These are phyloP conservation scores for Pollenia angustigena DNA, from an alignment of 2,888 invertebrate species.

Conservation along the genomic window DNA sequence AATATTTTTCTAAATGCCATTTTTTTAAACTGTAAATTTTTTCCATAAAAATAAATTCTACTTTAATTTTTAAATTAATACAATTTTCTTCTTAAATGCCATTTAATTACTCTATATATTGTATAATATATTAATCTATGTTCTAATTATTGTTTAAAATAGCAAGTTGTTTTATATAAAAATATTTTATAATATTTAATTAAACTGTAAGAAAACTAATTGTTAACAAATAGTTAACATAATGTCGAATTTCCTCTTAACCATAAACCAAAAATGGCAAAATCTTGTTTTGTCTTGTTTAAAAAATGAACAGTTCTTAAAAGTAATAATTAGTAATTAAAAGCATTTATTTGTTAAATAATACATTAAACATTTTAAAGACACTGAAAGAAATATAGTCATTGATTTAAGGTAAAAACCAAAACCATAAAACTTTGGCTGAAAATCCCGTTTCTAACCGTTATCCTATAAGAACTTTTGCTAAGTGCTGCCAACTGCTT, in stretches of 20 bases:
- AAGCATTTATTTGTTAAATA: not conserved
- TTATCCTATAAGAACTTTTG: too few relatives aligned
- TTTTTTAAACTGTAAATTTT: too few relatives aligned
- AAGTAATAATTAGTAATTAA: not conserved
- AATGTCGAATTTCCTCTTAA: not conserved
- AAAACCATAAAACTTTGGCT: too few relatives aligned
- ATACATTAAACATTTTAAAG: not conserved
- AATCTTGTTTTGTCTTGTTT: not conserved
- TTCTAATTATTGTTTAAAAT: not conserved
- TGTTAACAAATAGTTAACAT: constrained; percentile 4
- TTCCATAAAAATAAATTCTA: too few relatives aligned
- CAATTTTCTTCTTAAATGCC: too few relatives aligned
- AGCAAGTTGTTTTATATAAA: not conserved
- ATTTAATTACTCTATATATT: too few relatives aligned
- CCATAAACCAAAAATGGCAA: not conserved
- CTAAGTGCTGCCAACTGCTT: too few relatives aligned
- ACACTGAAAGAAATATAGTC: constrained; percentile 1
- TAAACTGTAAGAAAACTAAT: constrained; percentile 3
- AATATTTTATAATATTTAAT: not conserved
- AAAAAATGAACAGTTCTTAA: not conserved
- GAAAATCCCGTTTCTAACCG: too few relatives aligned
- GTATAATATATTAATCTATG: too few relatives aligned
- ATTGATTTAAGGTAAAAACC: too few relatives aligned
- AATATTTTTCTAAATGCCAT: not conserved
- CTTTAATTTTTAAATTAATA: too few relatives aligned